Evolutionary conservation across 2,888 invertebrate species (phyloP), one percentile per base, ranked within the genome.

Genomic region (Ischnus inquisitorius): DNA sequence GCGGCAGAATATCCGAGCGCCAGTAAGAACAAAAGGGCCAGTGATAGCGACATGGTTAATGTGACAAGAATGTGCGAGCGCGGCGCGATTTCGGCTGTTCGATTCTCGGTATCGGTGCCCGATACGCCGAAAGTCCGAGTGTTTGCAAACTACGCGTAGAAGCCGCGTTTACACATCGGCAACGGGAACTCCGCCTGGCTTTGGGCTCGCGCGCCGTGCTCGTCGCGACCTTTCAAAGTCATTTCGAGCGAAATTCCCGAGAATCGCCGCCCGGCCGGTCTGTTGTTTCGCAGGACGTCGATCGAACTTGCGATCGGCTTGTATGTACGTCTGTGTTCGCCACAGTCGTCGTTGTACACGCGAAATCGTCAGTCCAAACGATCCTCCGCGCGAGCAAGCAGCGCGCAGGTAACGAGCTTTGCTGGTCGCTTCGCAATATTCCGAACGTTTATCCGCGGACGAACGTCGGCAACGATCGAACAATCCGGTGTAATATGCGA

Each of bases 111-210:
- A 76, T 78, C 48, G 69, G 57, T 41, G 68, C 39, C 60, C 75
- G 76, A 78, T 76, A 79, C 84, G 51, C 51, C 79, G 60, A 79
- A 74, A 67, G 74, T 22, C 62, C 74, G 60, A 54, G 65, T 90
- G 90, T 91, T 91, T 90, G 90, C 88, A 90, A 90, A 90, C 90
- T 89, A 71, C 62, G n/a, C 19, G 8, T 19, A 34, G 25, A 46
- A n/a, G 46, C n/a, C n/a, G 14, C 64, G 57, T 34, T 54, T 72
- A 25, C 82, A 83, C 88, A 87, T 87, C 78, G 76, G 34, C 79
- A 84, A 67, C 80, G 86, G 88, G 90, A 84, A 90, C 89, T 91
- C 90, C 90, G 89, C 88, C 77, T 87, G 82, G 82, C 83, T 4
- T 86, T 86, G 83, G 83, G 86, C 85, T 88, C 85, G 83, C 80